Evolutionary conservation across 2,113 vertebrate genomes (phyloP).

Genomic region (Xyrauchen texanus): DNA sequence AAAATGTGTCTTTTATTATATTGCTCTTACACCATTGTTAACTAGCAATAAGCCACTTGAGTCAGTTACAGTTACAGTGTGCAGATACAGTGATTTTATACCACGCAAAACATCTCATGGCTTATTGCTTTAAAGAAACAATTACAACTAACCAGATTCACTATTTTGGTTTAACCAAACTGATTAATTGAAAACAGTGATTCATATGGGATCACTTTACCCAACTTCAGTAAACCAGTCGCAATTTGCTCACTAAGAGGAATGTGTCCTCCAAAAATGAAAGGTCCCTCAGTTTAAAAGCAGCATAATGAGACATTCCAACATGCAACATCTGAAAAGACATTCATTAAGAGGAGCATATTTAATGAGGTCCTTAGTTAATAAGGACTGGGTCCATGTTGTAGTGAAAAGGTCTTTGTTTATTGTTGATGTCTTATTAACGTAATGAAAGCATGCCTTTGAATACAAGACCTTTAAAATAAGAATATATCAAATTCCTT

Average conservation of each 20-base stretch:
- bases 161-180: too few relatives aligned
- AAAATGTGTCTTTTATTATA: too few relatives aligned
- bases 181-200: too few relatives aligned
- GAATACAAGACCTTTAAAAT: constrained; percentile 35
- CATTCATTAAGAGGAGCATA: constrained; percentile 37
- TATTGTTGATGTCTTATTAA: constrained; percentile 14
- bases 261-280: constrained; percentile 44
- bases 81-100: too few relatives aligned
- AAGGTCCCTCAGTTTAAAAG: constrained; percentile 14
- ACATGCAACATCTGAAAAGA: constrained; percentile 38
- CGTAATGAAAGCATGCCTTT: too few relatives aligned
- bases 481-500: constrained; percentile 5
- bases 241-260: constrained; percentile 14
- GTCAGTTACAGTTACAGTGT: too few relatives aligned
- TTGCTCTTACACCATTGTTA: too few relatives aligned
- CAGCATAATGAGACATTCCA: constrained; percentile 48
- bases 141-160: too few relatives aligned
- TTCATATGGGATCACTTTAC: not conserved
- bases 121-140: too few relatives aligned
- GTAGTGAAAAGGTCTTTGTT: constrained; percentile 43
- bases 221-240: constrained; percentile 33
- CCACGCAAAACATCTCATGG: too few relatives aligned
- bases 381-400: constrained; percentile 30
- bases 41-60: too few relatives aligned
- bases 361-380: constrained; percentile 31